Percentiles rank a stretch among this genome's conserved stretches.
Evolutionary conservation across 2,113 vertebrate species (phyloP).

Genomic region (Callospermophilus lateralis): DNA sequence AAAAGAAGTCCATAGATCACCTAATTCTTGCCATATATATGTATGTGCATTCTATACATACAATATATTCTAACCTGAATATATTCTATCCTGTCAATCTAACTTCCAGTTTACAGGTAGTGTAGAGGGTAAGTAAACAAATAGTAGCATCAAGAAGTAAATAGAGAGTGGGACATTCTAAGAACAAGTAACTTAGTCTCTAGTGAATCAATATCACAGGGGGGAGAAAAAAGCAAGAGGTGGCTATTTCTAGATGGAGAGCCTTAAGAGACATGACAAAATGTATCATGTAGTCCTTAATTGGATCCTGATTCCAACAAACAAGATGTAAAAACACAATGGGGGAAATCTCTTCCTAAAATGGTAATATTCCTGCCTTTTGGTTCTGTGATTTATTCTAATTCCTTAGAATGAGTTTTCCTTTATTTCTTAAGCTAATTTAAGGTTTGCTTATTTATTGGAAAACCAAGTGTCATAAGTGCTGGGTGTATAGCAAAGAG

Average conservation of each 20-base stretch:
- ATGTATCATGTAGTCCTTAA: background rate
- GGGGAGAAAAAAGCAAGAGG: background rate
- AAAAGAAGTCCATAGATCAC: background rate
- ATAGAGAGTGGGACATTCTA: background rate
- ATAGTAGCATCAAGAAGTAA: background rate
- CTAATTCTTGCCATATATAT: background rate
- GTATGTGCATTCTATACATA: too few species aligned
- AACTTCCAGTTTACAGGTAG: background rate
- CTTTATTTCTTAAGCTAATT: slow-evolving; percentile 41
- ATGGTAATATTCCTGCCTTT: background rate
- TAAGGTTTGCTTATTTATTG: background rate
- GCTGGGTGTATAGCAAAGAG: background rate
- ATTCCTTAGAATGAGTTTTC: background rate
- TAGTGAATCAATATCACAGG: background rate
- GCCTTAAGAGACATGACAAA: background rate
- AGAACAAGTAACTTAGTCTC: background rate
- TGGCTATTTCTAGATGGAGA: background rate
- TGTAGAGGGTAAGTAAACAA: background rate
- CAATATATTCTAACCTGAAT: background rate
- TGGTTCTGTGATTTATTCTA: background rate
- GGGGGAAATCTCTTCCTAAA: background rate
- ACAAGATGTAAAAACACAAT: background rate
- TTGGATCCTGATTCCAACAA: slow-evolving; percentile 1
- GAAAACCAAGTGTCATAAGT: background rate
- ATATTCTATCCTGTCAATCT: background rate